A percentile compares a stretch with the other conserved stretches of the same genome.
phyloP scores from a whole-genome alignment of 2,888 invertebrate genomes.

The Hydraecia micacea region DNA sequence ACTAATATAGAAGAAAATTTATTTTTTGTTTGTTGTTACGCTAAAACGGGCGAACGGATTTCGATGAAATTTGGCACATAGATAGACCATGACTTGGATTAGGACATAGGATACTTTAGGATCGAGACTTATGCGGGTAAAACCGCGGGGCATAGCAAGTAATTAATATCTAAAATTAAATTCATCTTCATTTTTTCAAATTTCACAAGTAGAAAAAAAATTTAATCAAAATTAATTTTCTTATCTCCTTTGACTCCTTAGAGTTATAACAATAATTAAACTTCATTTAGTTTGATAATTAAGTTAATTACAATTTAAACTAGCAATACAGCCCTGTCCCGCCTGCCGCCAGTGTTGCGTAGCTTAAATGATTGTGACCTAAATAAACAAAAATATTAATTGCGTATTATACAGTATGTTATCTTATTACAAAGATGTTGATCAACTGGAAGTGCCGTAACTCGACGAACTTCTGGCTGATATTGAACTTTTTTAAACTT shows the following conservation, averaged over 20 bases:
- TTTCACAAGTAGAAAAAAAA: constrained; percentile 30
- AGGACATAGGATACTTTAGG: neutral
- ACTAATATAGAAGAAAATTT: too few relatives aligned
- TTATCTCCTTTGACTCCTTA: constrained; percentile 33
- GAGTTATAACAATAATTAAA: constrained; percentile 36
- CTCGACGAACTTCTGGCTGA: constrained; percentile 55
- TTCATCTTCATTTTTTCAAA: constrained; percentile 33
- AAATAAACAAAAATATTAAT: constrained; percentile 86
- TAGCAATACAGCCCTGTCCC: constrained; percentile 64
- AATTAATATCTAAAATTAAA: constrained; percentile 24
- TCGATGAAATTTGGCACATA: neutral
- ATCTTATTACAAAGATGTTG: constrained; percentile 58
- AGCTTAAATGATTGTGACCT: constrained; percentile 77
- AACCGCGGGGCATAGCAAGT: neutral
- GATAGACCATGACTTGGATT: neutral
- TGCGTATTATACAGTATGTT: constrained; percentile 73
- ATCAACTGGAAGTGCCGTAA: constrained; percentile 62
- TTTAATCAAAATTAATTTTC: constrained; percentile 33
- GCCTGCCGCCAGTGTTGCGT: constrained; percentile 30
- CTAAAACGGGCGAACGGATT: neutral
- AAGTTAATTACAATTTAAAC: constrained; percentile 63
- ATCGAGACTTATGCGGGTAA: neutral
- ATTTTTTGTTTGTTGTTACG: too few relatives aligned
- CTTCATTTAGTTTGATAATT: constrained; percentile 54
- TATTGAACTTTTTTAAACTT: constrained; percentile 68